phyloP scores from a whole-genome alignment of 2,888 invertebrate species.

The Melieria picta region DNA sequence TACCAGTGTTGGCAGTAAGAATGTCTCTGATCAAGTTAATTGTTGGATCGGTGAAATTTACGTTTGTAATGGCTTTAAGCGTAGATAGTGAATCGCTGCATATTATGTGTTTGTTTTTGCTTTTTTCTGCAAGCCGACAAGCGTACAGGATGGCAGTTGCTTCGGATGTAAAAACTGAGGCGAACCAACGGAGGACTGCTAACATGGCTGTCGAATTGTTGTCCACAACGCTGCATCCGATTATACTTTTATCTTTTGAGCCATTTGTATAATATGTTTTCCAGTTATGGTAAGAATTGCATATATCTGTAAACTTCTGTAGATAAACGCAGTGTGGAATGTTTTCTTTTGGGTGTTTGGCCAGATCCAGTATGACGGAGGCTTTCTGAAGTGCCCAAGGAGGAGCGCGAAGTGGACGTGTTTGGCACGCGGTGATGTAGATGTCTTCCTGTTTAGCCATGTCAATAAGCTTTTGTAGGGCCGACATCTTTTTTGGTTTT shows the following conservation, averaged over 20 bases:
- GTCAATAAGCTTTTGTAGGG: background rate
- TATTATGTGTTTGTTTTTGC: background rate
- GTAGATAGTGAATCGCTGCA: background rate
- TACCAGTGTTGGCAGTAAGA: background rate
- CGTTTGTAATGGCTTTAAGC: conserved; percentile 7
- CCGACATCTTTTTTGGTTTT: background rate
- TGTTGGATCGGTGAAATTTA: background rate
- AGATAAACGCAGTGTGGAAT: background rate
- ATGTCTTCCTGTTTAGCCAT: background rate
- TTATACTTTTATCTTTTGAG: background rate
- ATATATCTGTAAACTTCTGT: too few species aligned
- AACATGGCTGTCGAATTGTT: background rate
- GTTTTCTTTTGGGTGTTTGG: background rate
- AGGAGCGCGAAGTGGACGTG: background rate
- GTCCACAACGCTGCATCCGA: conserved; percentile 1
- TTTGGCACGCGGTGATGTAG: background rate
- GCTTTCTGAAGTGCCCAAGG: background rate
- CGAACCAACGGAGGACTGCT: background rate
- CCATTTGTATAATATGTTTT: too few species aligned
- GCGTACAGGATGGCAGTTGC: background rate
- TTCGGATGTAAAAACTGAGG: background rate
- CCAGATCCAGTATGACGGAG: background rate
- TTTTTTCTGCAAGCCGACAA: background rate
- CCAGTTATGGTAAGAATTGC: too few species aligned
- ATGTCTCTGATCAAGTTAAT: conserved; percentile 12